Percentiles rank a stretch among this genome's conserved stretches.
phyloP scores from a whole-genome alignment of 2,888 invertebrate species.

The Norana najaformis region DNA sequence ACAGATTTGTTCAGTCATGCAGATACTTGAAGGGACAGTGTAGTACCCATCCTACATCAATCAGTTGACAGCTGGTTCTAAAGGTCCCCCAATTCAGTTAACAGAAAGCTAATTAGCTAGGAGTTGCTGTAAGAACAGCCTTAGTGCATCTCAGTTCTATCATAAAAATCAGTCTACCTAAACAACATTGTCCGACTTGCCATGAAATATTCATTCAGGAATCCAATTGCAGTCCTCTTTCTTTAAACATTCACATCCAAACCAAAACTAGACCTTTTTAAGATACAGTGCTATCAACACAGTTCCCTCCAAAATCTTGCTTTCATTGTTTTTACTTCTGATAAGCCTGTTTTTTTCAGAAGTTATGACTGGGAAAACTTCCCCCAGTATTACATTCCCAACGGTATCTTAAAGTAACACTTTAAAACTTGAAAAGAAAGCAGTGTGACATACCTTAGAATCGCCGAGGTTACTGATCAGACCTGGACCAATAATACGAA shows the following conservation, averaged over 20 bases:
- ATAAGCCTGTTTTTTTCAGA: not conserved
- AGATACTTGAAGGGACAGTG: too few species aligned
- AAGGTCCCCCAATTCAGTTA: too few species aligned
- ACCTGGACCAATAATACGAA: slow-evolving; percentile 80
- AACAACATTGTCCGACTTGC: not conserved
- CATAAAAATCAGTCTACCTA: not conserved
- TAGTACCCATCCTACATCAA: too few species aligned
- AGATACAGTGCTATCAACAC: not conserved
- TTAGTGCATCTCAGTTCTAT: not conserved
- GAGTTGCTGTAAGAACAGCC: not conserved
- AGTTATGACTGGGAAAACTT: not conserved
- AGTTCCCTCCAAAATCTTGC: not conserved
- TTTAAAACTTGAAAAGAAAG: not conserved
- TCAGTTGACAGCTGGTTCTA: too few species aligned
- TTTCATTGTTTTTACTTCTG: not conserved
- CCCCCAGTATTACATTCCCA: not conserved
- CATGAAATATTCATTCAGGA: not conserved
- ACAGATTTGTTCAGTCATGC: too few species aligned
- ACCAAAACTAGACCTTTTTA: not conserved
- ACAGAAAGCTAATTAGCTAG: not conserved
- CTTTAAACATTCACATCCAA: not conserved
- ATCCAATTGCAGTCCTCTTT: not conserved
- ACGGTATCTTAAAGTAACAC: not conserved
- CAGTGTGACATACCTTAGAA: slow-evolving; percentile 70
- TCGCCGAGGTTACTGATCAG: slow-evolving; percentile 73